phyloP scores from a whole-genome alignment of 2,888 invertebrate species.

The Autographa gamma region DNA sequence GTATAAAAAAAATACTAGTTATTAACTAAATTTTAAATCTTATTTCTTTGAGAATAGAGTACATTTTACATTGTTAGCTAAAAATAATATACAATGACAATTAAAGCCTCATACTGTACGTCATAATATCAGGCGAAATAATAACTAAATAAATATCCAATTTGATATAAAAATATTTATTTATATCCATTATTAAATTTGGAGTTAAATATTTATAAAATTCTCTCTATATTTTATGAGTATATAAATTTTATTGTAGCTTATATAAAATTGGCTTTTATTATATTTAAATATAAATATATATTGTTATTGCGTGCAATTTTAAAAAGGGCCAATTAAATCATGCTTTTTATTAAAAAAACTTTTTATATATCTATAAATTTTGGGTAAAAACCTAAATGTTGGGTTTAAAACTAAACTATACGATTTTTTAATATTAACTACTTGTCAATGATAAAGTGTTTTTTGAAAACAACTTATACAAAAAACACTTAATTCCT shows the following conservation, averaged over 20 bases:
- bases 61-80: too few species aligned
- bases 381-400: too few species aligned
- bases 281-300: constrained; percentile 1
- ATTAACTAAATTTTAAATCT: too few species aligned
- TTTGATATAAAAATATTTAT: background rate
- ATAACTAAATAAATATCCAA: background rate
- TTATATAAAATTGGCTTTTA: background rate
- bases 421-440: too few species aligned
- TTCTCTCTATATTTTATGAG: background rate
- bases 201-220: constrained; percentile 1
- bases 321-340: background rate
- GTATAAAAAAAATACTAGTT: too few species aligned
- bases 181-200: background rate
- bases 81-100: too few species aligned
- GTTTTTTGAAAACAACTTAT: too few species aligned
- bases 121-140: background rate
- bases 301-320: background rate
- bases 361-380: too few species aligned
- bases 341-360: background rate
- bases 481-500: too few species aligned
- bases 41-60: too few species aligned
- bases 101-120: background rate
- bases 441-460: too few species aligned
- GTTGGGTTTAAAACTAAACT: too few species aligned
- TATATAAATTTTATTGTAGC: background rate